Evolutionary conservation across 2,113 vertebrate genomes (phyloP).

Genomic region (Orcinus orca): DNA sequence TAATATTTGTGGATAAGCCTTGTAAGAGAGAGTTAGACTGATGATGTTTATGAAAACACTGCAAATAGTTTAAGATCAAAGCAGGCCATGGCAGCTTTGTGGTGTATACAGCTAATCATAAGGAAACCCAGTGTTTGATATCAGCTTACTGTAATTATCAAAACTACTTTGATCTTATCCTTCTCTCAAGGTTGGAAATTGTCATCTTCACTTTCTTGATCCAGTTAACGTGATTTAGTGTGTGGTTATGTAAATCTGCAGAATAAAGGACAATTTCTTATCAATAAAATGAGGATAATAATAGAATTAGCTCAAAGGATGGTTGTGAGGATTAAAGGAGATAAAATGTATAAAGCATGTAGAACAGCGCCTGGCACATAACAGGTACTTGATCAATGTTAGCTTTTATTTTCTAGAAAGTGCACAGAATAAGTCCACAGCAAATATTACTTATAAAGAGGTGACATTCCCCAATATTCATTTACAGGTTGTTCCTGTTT

Average conservation of each 20-base stretch:
- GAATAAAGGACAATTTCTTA: constrained; percentile 1
- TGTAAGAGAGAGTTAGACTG: not conserved
- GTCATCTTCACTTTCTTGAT: constrained; percentile 14
- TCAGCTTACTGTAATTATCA: not conserved
- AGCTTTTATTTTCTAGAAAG: not conserved
- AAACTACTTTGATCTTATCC: not conserved
- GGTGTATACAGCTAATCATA: not conserved
- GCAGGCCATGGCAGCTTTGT: not conserved
- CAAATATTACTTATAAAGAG: not conserved
- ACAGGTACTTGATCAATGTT: not conserved
- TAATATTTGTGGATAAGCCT: not conserved
- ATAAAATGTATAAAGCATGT: not conserved
- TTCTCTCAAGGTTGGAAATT: constrained; percentile 6
- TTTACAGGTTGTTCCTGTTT: not conserved
- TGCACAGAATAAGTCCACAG: not conserved
- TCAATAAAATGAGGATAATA: constrained; percentile 1
- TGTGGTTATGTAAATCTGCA: not conserved
- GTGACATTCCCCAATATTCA: not conserved
- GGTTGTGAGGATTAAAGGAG: not conserved
- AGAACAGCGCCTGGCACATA: not conserved
- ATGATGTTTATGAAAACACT: not conserved
- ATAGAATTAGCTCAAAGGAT: constrained; percentile 11
- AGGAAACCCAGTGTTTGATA: not conserved
- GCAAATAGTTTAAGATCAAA: not conserved
- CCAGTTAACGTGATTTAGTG: not conserved